phyloP scores from a whole-genome alignment of 2,888 invertebrate genomes.

The Neoscelio sp. region DNA sequence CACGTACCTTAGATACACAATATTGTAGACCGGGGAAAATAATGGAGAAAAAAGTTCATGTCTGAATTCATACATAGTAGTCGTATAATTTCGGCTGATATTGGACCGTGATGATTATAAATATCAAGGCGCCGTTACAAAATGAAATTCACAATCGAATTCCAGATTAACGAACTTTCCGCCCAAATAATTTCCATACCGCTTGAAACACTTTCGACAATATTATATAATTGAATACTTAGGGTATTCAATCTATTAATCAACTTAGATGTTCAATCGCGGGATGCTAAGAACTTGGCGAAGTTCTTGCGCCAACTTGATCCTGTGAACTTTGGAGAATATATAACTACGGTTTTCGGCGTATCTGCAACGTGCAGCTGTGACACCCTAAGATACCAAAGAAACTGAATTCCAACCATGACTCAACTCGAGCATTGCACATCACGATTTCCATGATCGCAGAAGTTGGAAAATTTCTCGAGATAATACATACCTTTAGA shows the following conservation, averaged over 20 bases:
- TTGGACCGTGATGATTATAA: slow-evolving; percentile 1
- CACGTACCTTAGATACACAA: slow-evolving; percentile 18
- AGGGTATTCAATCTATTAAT: slow-evolving; percentile 49
- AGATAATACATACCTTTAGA: slow-evolving; percentile 41
- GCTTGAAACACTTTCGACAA: slow-evolving; percentile 36
- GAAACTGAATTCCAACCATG: slow-evolving; percentile 56
- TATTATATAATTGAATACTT: too few relatives aligned
- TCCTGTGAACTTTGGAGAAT: slow-evolving; percentile 51
- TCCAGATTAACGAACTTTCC: slow-evolving; percentile 28
- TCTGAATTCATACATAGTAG: slow-evolving; percentile 34
- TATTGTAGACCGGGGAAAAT: slow-evolving; percentile 19
- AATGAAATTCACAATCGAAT: not conserved
- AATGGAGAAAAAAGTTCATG: slow-evolving; percentile 6
- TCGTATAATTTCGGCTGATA: too few relatives aligned
- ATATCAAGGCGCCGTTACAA: too few relatives aligned
- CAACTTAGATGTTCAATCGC: slow-evolving; percentile 43
- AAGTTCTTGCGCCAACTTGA: slow-evolving; percentile 53
- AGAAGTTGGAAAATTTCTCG: slow-evolving; percentile 40
- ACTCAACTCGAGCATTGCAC: slow-evolving; percentile 37
- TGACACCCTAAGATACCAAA: slow-evolving; percentile 48
- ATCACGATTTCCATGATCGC: slow-evolving; percentile 39
- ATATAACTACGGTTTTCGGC: slow-evolving; percentile 30
- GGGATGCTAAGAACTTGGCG: slow-evolving; percentile 46
- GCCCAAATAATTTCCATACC: slow-evolving; percentile 26
- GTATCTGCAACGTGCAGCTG: slow-evolving; percentile 33